Percentiles rank a stretch among this genome's conserved stretches.
Evolutionary conservation across 1,140 invertebrate species (phyloP).

Genomic region (Spodoptera litura): DNA sequence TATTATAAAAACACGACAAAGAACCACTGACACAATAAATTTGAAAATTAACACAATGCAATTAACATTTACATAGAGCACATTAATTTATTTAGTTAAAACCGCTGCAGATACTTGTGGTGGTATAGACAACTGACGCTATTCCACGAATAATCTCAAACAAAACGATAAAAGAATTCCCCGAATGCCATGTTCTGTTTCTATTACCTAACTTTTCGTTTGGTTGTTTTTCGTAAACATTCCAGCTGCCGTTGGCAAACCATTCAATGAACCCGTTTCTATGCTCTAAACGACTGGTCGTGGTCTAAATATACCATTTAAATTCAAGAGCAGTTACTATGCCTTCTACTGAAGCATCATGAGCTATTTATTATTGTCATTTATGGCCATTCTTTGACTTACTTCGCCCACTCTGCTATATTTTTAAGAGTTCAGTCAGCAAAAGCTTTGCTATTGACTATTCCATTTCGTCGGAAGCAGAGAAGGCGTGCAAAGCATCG

Average conservation of each 20-base stretch:
- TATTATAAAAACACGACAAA: constrained; percentile 16
- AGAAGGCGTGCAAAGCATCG: constrained; percentile 37
- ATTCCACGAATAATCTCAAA: constrained; percentile 51
- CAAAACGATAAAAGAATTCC: constrained; percentile 52
- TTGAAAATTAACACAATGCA: constrained; percentile 32
- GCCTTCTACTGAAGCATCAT: constrained; percentile 65
- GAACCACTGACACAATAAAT: constrained; percentile 20
- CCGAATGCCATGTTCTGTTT: constrained; percentile 69
- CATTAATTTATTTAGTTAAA: constrained; percentile 26
- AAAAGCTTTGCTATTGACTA: constrained; percentile 43
- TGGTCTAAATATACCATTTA: constrained; percentile 81
- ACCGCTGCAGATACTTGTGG: constrained; percentile 30
- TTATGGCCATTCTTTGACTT: constrained; percentile 71
- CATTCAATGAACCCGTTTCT: constrained; percentile 78
- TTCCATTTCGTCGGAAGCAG: constrained; percentile 34
- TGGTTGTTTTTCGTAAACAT: constrained; percentile 74
- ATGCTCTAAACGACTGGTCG: constrained; percentile 75
- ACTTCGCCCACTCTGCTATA: constrained; percentile 45
- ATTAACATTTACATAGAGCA: constrained; percentile 30
- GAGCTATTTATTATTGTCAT: constrained; percentile 75
- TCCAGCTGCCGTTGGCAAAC: constrained; percentile 71
- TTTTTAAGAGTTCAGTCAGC: constrained; percentile 45
- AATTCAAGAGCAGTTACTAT: constrained; percentile 78
- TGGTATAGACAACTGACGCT: constrained; percentile 37
- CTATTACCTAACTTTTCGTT: constrained; percentile 70